These are phyloP conservation scores for Oithona nana DNA, from an alignment of 2,888 invertebrate genomes.

Conservation along the genomic window DNA sequence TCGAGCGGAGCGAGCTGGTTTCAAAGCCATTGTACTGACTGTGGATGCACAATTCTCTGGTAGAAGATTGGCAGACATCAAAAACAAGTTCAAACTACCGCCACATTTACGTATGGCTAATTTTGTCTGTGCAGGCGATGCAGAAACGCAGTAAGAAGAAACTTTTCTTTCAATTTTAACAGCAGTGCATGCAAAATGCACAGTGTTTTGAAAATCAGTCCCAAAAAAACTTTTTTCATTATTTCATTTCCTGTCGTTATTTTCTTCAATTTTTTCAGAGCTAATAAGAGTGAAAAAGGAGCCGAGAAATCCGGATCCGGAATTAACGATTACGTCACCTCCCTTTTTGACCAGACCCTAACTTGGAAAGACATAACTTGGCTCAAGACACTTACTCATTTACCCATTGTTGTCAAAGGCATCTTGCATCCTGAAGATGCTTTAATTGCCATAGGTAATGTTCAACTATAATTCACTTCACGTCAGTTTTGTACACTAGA, in stretches of 20 bases:
- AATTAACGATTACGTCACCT: conserved; percentile 51
- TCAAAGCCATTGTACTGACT: conserved; percentile 63
- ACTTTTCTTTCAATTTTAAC: too few species aligned
- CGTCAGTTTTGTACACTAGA: too few species aligned
- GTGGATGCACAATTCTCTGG: conserved; percentile 79
- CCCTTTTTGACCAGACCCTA: conserved; percentile 55
- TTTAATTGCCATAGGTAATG: too few species aligned
- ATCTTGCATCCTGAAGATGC: conserved; percentile 73
- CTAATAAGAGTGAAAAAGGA: conserved; percentile 22
- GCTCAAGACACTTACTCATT: conserved; percentile 55
- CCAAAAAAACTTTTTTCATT: too few species aligned
- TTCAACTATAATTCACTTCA: too few species aligned
- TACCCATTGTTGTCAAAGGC: conserved; percentile 72
- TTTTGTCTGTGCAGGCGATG: conserved; percentile 33
- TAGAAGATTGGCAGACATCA: conserved; percentile 53
- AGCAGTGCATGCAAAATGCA: too few species aligned
- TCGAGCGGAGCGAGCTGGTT: conserved; percentile 64
- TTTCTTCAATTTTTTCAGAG: too few species aligned
- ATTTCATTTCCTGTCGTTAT: too few species aligned
- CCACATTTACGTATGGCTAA: conserved; percentile 63
- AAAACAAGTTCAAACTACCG: conserved; percentile 65
- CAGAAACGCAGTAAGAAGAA: conserved; percentile 30
- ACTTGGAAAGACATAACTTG: conserved; percentile 74
- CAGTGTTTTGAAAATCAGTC: too few species aligned
- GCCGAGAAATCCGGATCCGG: conserved; percentile 41